Evolutionary conservation across 2,113 vertebrate genomes (phyloP).

Genomic region (Dasyornis broadbenti): DNA sequence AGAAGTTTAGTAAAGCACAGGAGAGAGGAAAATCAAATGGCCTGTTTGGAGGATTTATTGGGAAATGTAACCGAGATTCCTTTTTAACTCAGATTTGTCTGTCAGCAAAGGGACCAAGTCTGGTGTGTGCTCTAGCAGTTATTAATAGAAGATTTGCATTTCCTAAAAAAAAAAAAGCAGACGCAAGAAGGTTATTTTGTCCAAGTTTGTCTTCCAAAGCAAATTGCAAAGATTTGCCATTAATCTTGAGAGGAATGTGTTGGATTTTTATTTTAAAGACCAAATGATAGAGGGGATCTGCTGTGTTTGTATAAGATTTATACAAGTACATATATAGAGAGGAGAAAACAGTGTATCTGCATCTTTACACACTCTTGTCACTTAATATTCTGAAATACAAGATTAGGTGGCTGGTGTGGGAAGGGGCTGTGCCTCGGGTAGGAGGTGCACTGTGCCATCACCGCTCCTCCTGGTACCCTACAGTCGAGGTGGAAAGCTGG

Average conservation of each 20-base stretch:
- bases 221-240: background rate
- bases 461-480: accelerated
- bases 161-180: background rate
- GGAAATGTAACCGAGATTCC: background rate
- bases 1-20: background rate
- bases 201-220: background rate
- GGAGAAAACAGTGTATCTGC: background rate
- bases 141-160: background rate
- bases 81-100: background rate
- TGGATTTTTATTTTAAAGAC: background rate
- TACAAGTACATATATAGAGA: background rate
- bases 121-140: background rate
- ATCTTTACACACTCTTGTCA: background rate
- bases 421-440: accelerated
- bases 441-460: accelerated
- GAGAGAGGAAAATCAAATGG: background rate
- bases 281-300: background rate
- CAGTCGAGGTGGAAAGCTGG: background rate
- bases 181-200: background rate
- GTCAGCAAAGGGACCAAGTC: background rate
- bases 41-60: background rate
- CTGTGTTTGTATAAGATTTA: background rate
- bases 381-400: background rate
- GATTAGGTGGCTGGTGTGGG: background rate
- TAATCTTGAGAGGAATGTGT: background rate